Evolutionary conservation across 2,113 vertebrate genomes (phyloP).

Genomic region (Polypterus bichir): DNA sequence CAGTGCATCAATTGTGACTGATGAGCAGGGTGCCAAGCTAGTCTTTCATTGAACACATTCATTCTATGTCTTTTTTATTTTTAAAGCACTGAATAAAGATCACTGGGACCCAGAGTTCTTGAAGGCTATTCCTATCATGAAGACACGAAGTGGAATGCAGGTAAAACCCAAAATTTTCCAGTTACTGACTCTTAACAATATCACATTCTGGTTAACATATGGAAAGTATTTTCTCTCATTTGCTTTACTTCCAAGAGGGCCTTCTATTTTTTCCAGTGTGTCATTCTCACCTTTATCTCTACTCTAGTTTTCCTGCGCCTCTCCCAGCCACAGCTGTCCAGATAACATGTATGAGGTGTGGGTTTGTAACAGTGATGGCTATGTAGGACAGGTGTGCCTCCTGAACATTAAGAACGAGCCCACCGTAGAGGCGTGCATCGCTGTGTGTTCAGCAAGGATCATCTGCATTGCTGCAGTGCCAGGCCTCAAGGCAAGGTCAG

Average conservation of each 20-base stretch:
- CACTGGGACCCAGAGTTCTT: constrained; percentile 94
- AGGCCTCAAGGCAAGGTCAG: constrained; percentile 62
- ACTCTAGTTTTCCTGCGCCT: constrained; percentile 84
- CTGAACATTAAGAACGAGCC: constrained; percentile 87
- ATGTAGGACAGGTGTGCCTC: constrained; percentile 92
- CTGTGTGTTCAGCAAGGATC: constrained; percentile 89
- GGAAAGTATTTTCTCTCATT: too few relatives aligned
- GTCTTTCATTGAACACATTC: too few relatives aligned
- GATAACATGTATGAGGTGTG: constrained; percentile 86
- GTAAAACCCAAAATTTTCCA: constrained; percentile 32
- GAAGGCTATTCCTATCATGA: constrained; percentile 98
- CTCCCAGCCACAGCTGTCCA: constrained; percentile 77
- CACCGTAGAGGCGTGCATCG: constrained; percentile 92
- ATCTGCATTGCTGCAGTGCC: constrained; percentile 91
- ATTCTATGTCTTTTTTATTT: constrained; percentile 4
- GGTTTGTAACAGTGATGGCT: constrained; percentile 96
- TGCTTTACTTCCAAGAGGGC: too few relatives aligned
- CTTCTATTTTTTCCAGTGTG: not conserved
- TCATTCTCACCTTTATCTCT: constrained; percentile 1
- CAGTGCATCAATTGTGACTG: too few relatives aligned
- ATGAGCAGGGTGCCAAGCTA: too few relatives aligned
- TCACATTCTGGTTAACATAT: too few relatives aligned
- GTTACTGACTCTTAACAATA: not conserved
- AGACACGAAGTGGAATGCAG: constrained; percentile 96
- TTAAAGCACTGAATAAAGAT: constrained; percentile 79